Conservation (phyloP, 2,888 invertebrate species). For the Megastigmus dorsalis region DNA sequence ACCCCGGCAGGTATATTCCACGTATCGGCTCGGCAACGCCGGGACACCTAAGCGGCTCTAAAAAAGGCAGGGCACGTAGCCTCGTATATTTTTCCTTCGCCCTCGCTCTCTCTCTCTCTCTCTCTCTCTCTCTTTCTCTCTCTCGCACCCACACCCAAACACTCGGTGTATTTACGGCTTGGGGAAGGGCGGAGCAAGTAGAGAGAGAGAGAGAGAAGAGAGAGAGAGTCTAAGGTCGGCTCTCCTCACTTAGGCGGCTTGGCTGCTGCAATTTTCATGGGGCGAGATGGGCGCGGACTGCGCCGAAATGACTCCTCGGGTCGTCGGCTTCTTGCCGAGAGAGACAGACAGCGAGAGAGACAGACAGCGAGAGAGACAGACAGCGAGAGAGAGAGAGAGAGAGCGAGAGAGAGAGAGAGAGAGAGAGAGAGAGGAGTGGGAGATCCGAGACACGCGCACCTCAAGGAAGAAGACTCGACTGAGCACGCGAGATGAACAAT, state of each 20-base stretch:
- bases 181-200: conserved; percentile 7
- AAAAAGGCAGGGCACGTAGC: conserved; percentile 51
- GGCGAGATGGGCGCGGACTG: conserved; percentile 41
- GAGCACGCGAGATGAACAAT: too few species aligned
- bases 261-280: conserved; percentile 51
- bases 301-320: too few species aligned
- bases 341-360: too few species aligned
- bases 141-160: not conserved
- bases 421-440: too few species aligned
- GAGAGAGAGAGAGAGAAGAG: too few species aligned
- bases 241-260: conserved; percentile 10
- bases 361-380: too few species aligned
- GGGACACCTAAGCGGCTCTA: conserved; percentile 29
- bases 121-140: not conserved
- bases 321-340: too few species aligned
- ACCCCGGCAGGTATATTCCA: conserved; percentile 24
- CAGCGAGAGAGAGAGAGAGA: too few species aligned
- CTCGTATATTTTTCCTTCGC: conserved; percentile 41
- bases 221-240: too few species aligned
- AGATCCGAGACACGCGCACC: too few species aligned
- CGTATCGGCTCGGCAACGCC: not conserved
- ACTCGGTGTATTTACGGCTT: conserved; percentile 41
- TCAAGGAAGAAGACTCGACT: too few species aligned
- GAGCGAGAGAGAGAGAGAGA: too few species aligned
- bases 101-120: not conserved